Conservation (phyloP, 2,113 vertebrate genomes). For the Amphiprion percula region DNA sequence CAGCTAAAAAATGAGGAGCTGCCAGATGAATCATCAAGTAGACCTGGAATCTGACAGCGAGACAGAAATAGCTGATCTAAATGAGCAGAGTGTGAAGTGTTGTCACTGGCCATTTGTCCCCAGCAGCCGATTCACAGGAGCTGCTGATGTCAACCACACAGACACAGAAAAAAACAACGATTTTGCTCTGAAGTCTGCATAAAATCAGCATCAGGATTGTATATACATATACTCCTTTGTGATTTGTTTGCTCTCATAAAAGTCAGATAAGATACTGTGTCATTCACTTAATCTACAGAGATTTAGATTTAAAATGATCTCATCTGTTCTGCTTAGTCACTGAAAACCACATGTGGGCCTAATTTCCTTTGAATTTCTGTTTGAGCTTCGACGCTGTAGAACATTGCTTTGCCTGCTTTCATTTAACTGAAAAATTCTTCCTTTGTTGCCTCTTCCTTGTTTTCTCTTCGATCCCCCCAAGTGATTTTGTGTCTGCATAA, state of each 20-base stretch:
- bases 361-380: neutral
- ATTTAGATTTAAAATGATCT: conserved; percentile 9
- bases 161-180: conserved; percentile 5
- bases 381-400: neutral
- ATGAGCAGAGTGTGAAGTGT: conserved; percentile 32
- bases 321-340: neutral
- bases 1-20: neutral
- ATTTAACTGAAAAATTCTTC: neutral
- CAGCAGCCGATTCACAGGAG: conserved; percentile 43
- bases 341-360: neutral
- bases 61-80: conserved; percentile 52
- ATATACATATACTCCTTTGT: too few relatives aligned
- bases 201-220: neutral
- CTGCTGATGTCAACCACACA: conserved; percentile 11
- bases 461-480: neutral
- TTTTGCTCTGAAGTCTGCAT: neutral
- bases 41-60: conserved; percentile 38
- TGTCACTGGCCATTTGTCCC: conserved; percentile 53
- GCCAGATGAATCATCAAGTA: conserved; percentile 29
- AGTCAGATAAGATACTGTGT: neutral
- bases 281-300: neutral
- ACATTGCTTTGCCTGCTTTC: neutral
- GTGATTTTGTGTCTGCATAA: neutral
- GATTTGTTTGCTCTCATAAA: neutral
- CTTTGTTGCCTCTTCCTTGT: neutral